These are phyloP conservation scores for Thalassarche chlororhynchos DNA, from an alignment of 2,113 vertebrate species.

Conservation along the genomic window DNA sequence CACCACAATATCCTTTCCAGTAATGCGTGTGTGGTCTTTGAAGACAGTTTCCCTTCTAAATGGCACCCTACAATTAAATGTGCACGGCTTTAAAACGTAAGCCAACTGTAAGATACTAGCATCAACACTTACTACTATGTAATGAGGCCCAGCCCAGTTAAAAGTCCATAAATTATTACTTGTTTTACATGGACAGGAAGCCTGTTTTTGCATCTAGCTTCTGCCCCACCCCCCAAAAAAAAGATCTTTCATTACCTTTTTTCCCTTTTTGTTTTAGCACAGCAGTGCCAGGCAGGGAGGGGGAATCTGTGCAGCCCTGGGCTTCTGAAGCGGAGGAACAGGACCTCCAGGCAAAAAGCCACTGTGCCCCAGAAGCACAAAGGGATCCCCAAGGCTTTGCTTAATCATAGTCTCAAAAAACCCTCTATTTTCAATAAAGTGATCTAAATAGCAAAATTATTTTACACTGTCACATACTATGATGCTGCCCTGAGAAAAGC, in stretches of 20 bases:
- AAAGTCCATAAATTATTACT: conserved; percentile 41
- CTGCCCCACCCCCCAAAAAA: neutral
- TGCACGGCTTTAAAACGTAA: neutral
- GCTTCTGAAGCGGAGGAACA: neutral
- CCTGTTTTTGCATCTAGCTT: neutral
- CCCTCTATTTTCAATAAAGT: neutral
- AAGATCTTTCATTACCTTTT: neutral
- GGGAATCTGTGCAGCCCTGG: neutral
- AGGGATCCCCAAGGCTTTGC: neutral
- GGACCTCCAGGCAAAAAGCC: neutral
- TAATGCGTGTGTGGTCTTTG: conserved; percentile 36
- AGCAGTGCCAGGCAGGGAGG: neutral
- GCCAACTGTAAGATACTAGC: conserved; percentile 9
- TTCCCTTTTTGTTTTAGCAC: neutral
- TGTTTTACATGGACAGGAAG: neutral
- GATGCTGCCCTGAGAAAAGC: neutral
- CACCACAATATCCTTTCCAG: conserved; percentile 75
- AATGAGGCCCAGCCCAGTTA: conserved; percentile 17
- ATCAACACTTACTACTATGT: conserved; percentile 30
- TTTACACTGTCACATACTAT: neutral
- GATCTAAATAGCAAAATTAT: neutral
- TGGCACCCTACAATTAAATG: conserved; percentile 51
- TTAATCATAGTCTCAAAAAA: neutral
- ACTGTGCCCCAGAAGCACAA: neutral
- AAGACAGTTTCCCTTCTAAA: conserved; percentile 53